Evolutionary conservation across 2,888 invertebrate genomes (phyloP).

Genomic region (Mimumesa dahlbomi): DNA sequence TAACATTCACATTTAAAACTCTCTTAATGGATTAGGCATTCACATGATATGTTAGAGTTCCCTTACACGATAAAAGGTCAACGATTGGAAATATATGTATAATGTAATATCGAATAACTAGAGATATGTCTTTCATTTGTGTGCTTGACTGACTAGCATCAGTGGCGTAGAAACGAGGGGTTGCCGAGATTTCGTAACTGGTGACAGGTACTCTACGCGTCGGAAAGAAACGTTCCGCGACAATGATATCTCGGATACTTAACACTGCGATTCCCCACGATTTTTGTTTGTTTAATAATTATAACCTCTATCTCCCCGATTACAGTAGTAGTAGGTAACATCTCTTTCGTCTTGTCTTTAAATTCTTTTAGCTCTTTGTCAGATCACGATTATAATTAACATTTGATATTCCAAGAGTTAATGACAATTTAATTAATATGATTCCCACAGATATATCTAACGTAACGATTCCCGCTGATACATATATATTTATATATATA

Average conservation of each 20-base stretch:
- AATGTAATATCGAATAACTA: slow-evolving; percentile 39
- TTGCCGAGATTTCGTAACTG: slow-evolving; percentile 38
- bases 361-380: slow-evolving; percentile 2
- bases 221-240: slow-evolving; percentile 23
- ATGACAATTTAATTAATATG: background rate
- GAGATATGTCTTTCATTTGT: slow-evolving; percentile 36
- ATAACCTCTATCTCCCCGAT: no score
- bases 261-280: slow-evolving; percentile 23
- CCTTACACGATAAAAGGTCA: slow-evolving; percentile 60
- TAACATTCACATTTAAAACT: slow-evolving; percentile 71
- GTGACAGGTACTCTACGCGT: slow-evolving; percentile 51
- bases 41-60: slow-evolving; percentile 69
- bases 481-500: slow-evolving; percentile 4
- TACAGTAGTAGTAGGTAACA: slow-evolving; percentile 7
- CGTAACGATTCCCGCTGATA: slow-evolving; percentile 41
- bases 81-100: slow-evolving; percentile 53
- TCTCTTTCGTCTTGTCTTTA: background rate
- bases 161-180: slow-evolving; percentile 48
- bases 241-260: slow-evolving; percentile 10
- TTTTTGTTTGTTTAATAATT: no score
- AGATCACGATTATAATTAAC: slow-evolving; percentile 32
- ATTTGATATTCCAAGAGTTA: background rate
- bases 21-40: slow-evolving; percentile 74
- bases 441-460: slow-evolving; percentile 33
- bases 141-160: slow-evolving; percentile 44